These are phyloP conservation scores for Drosophila prolongata DNA, from an alignment of 2,888 invertebrate species.

Conservation along the genomic window DNA sequence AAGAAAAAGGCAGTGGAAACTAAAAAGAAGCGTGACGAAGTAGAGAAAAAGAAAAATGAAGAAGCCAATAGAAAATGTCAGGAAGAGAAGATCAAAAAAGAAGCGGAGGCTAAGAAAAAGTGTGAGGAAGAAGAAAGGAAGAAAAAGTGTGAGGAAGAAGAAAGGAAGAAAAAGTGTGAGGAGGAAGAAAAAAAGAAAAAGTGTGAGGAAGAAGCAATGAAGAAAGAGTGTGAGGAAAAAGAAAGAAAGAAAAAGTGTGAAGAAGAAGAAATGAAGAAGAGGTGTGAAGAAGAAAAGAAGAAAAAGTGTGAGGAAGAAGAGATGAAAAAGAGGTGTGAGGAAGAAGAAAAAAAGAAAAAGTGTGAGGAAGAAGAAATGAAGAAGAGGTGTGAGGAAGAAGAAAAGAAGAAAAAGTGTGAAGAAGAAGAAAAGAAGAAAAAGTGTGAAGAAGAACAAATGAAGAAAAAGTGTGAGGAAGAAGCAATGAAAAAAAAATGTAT, in stretches of 20 bases:
- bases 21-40: background rate
- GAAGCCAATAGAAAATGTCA: slow-evolving; percentile 4
- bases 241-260: background rate
- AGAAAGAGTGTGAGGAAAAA: background rate
- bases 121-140: background rate
- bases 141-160: slow-evolving; percentile 5
- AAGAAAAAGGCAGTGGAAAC: background rate
- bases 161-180: slow-evolving; percentile 1
- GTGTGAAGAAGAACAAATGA: slow-evolving; percentile 4
- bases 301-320: background rate
- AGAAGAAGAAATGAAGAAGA: slow-evolving; percentile 2
- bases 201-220: background rate
- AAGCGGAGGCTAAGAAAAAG: background rate
- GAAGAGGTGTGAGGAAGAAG: background rate
- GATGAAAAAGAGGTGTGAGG: background rate
- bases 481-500: background rate
- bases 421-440: background rate
- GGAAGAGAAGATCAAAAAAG: background rate
- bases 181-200: background rate
- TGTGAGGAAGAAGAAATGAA: background rate
- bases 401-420: background rate
- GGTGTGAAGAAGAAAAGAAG: background rate
- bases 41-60: slow-evolving; percentile 1
- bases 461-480: background rate
- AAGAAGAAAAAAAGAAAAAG: background rate